These are phyloP conservation scores for Cynoglossus semilaevis DNA, from an alignment of 2,113 vertebrate genomes.

Conservation along the genomic window DNA sequence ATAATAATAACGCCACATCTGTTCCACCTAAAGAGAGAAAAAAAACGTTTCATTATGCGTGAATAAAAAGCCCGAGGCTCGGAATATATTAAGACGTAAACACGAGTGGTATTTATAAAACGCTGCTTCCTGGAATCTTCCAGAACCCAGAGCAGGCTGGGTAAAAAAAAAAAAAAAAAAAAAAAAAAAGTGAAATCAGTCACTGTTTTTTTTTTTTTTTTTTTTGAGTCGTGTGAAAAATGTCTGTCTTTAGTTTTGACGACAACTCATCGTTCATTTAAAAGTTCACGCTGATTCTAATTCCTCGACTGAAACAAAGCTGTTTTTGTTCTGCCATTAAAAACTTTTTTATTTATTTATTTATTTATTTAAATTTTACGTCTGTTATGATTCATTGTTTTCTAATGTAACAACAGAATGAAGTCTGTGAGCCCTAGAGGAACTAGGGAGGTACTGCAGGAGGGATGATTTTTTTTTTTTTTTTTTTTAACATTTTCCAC, in stretches of 20 bases:
- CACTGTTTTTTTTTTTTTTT: too few relatives aligned
- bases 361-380: neutral
- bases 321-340: neutral
- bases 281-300: too few relatives aligned
- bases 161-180: too few relatives aligned
- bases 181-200: too few relatives aligned
- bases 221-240: too few relatives aligned
- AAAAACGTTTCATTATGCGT: neutral
- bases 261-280: too few relatives aligned
- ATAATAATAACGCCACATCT: neutral
- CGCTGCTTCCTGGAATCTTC: neutral
- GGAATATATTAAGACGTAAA: neutral
- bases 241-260: too few relatives aligned
- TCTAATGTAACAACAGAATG: neutral
- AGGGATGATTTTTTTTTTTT: too few relatives aligned
- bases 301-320: neutral
- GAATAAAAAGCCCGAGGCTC: neutral
- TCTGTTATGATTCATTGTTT: neutral
- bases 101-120: neutral
- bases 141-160: slow-evolving; percentile 2
- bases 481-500: too few relatives aligned
- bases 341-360: neutral
- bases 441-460: too few relatives aligned
- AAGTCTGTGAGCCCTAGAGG: too few relatives aligned
- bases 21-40: neutral